Evolutionary conservation across 2,888 invertebrate species (phyloP), one percentile per base, ranked within the genome.

Genomic region (Eilema sororculum): DNA sequence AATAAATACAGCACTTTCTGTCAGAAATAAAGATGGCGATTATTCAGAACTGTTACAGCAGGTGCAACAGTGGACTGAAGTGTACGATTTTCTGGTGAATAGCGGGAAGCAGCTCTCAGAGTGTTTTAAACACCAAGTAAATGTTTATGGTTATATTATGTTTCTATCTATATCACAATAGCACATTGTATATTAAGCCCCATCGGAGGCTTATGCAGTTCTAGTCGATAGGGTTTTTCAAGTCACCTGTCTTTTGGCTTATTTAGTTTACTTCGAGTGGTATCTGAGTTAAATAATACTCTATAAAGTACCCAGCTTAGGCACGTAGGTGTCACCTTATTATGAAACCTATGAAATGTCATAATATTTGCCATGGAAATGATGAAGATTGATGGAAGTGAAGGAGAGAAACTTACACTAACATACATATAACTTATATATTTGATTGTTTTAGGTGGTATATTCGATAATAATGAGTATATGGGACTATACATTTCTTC

Each of bases 31-130:
- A 22, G 52, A 22, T 8, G n/a, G n/a, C 0, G 16, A 22, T 52
- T 64, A 13, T 64, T 52, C 20, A 6, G 28, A 12, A 3, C 6
- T 52, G 0, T 12, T 30, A 12, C 28, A 64, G 64, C 28, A 52
- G 13, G 30, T 64, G 30, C 20, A 28, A n/a, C 46, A 65, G 12
- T 64, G n/a, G 52, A 28, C 52, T 12, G 30, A 64, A 22, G 2
- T 52, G 3, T 77, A 78, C 28, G 58, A 67, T 57, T 63, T 0
- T 28, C 33, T 78, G 10, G 28, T 59, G 13, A 67, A 22, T 10
- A 67, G 67, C 20, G 65, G 70, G 59, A 71, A 73, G 9, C 25
- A 65, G 20, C n/a, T 77, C 6, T 73, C 64, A 6, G 3, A 12
- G 12, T 64, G 64, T 52, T 64, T 64, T 46, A 64, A 52, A 25